Evolutionary conservation across 1,140 invertebrate species (phyloP).

Genomic region (Temnothorax curvispinosus): DNA sequence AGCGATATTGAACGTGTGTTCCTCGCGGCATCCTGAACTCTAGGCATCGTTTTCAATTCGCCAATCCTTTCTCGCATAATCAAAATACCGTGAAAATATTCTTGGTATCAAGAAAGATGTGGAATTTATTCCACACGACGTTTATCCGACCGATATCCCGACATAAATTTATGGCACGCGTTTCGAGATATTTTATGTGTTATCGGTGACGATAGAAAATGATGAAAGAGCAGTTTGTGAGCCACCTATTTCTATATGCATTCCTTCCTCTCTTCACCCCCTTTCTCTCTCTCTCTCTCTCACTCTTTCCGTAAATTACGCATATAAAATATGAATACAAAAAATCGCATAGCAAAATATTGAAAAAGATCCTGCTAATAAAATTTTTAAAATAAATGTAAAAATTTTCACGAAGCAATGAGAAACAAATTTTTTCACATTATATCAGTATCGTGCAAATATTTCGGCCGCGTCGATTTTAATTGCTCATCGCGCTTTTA

Average conservation of each 20-base stretch:
- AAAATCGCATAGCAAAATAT: not conserved
- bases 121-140: constrained; percentile 24
- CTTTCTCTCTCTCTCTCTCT: not conserved
- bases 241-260: constrained; percentile 7
- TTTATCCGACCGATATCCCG: constrained; percentile 18
- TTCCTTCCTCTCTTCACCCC: not conserved
- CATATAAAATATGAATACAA: constrained; percentile 8
- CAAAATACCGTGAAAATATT: not conserved
- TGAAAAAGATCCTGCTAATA: not conserved
- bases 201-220: constrained; percentile 48
- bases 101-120: not conserved
- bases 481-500: constrained; percentile 9
- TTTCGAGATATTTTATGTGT: constrained; percentile 44
- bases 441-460: not conserved
- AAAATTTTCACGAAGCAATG: not conserved
- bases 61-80: constrained; percentile 29
- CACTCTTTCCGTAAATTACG: not conserved
- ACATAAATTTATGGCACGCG: constrained; percentile 25
- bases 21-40: not conserved
- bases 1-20: constrained; percentile 22
- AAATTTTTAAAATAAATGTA: constrained; percentile 13
- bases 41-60: not conserved
- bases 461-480: not conserved
- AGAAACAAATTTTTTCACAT: constrained; percentile 1
- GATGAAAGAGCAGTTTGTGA: constrained; percentile 72